phyloP scores from a whole-genome alignment of 2,888 invertebrate species.

The Synanthedon formicaeformis region DNA sequence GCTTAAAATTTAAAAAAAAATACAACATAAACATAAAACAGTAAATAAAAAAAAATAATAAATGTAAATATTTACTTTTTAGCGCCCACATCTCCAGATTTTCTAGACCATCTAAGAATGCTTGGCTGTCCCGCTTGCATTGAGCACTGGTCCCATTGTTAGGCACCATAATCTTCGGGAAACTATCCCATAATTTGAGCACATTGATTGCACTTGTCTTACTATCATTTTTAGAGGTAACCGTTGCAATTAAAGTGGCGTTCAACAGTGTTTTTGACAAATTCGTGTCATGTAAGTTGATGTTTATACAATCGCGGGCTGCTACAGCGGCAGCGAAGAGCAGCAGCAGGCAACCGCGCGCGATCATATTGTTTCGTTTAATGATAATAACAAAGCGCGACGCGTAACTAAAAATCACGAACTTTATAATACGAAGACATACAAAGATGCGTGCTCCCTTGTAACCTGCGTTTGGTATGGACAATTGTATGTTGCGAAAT shows the following conservation, averaged over 20 bases:
- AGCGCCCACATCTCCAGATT: constrained; percentile 64
- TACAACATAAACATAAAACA: no score
- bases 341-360: constrained; percentile 53
- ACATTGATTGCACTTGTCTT: constrained; percentile 33
- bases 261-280: constrained; percentile 18
- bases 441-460: background rate
- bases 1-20: no score
- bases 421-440: background rate
- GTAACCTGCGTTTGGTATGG: background rate
- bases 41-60: background rate
- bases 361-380: constrained; percentile 45
- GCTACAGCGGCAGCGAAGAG: constrained; percentile 23
- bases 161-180: constrained; percentile 59
- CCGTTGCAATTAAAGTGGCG: constrained; percentile 34
- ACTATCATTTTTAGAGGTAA: constrained; percentile 36
- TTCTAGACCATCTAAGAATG: constrained; percentile 45
- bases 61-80: constrained; percentile 54
- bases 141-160: constrained; percentile 52
- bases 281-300: constrained; percentile 41
- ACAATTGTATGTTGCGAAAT: constrained; percentile 31
- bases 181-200: constrained; percentile 45
- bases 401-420: no score
- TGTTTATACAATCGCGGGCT: constrained; percentile 55
- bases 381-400: constrained; percentile 23
- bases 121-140: constrained; percentile 53